These are phyloP conservation scores for Syndactyla subalaris DNA, from an alignment of 2,797 vertebrate species.

Conservation along the genomic window DNA sequence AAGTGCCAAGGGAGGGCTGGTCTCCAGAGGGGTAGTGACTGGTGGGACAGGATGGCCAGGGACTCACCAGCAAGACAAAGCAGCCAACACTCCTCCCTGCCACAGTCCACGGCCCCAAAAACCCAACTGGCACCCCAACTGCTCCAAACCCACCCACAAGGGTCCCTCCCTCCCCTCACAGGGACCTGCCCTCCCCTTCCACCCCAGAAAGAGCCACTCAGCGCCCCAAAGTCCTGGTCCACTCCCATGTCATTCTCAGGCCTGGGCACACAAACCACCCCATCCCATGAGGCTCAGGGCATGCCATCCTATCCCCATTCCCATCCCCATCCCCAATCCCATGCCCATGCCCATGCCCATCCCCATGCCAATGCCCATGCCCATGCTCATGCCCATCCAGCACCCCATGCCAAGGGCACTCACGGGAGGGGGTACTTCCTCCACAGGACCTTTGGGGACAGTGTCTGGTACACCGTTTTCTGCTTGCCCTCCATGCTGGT, in stretches of 20 bases:
- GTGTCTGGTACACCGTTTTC: constrained; percentile 82
- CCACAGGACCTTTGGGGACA: constrained; percentile 82
- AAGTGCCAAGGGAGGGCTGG: accelerated
- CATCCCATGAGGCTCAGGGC: accelerated
- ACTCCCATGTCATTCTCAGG: background rate
- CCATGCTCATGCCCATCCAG: background rate
- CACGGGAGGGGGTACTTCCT: constrained; percentile 84
- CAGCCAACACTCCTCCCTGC: background rate
- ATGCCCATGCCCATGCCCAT: background rate
- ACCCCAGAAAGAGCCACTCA: background rate
- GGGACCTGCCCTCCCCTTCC: background rate
- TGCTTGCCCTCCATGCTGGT: constrained; percentile 77
- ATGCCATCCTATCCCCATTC: background rate
- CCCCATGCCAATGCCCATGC: background rate
- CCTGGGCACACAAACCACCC: accelerated
- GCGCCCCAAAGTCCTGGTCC: background rate
- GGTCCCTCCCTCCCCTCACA: background rate
- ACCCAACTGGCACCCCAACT: accelerated
- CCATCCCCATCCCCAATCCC: background rate
- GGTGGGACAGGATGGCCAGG: background rate
- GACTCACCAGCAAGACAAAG: background rate
- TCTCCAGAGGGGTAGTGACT: accelerated
- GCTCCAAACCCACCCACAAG: background rate
- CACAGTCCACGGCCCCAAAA: background rate
- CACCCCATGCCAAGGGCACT: constrained; percentile 40